phyloP scores from a whole-genome alignment of 2,113 vertebrate species.

The Hiodon tergisus region DNA sequence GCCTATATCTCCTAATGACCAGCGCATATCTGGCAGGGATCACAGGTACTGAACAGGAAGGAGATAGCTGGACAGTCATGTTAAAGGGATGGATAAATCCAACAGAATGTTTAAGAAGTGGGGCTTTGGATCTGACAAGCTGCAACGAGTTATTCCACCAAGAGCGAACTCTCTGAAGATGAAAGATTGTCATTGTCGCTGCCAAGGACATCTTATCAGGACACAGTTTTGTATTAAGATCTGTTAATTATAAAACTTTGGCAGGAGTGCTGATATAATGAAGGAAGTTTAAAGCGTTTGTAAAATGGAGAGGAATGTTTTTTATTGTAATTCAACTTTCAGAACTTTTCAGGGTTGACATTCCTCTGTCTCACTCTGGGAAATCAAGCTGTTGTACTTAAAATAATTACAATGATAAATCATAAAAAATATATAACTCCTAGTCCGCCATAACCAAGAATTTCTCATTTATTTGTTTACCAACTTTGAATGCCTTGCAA shows the following conservation, averaged over 20 bases:
- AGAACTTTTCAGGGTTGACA: neutral
- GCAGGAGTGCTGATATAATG: conserved; percentile 50
- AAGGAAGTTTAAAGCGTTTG: conserved; percentile 28
- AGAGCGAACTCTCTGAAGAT: conserved; percentile 43
- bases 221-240: conserved; percentile 41
- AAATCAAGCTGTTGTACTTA: neutral
- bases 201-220: conserved; percentile 60
- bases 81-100: conserved; percentile 38
- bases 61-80: conserved; percentile 19
- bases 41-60: conserved; percentile 1
- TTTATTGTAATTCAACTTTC: conserved; percentile 18
- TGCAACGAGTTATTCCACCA: conserved; percentile 49
- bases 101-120: conserved; percentile 28
- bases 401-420: too few relatives aligned
- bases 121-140: conserved; percentile 54
- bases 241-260: conserved; percentile 57
- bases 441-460: too few relatives aligned
- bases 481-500: too few relatives aligned
- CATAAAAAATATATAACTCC: too few relatives aligned
- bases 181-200: conserved; percentile 57
- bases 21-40: conserved; percentile 5
- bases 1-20: conserved; percentile 15
- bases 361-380: neutral
- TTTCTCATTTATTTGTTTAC: too few relatives aligned
- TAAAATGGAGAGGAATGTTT: conserved; percentile 14